Evolutionary conservation across 2,797 vertebrate genomes (phyloP), one percentile per base, ranked within the genome.

Genomic region (Lates japonicus): DNA sequence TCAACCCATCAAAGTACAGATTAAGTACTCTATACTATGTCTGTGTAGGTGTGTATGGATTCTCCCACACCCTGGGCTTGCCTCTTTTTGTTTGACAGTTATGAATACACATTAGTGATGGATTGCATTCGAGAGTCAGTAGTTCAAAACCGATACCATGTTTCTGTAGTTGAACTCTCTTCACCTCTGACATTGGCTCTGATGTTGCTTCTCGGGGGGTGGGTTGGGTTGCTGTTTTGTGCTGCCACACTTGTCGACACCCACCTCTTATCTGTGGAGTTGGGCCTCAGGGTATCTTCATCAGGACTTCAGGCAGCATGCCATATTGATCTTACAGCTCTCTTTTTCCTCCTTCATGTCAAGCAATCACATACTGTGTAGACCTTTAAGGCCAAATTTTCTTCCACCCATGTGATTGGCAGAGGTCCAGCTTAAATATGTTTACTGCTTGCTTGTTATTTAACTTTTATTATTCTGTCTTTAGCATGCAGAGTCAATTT

Each of bases 81-180:
- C 49, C 64, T 89, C 59, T 58, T 75, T 73, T 39, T 42, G 33
- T 80, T 75, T 74, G 52, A 25, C 66, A 63, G 74, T 93, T 88
- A 93, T 94, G 92, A 94, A 94, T 92, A 93, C 85, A 86, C 92
- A 94, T 93, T 74, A 91, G 73, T 48, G 64, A 71, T 3, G 12
- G 66, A 41, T 59, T n/a, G 68, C 54, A 12, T 85, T 77, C 2
- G 29, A 71, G 48, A 73, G 89, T 90, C 83, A n/a, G 37, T 3
- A 9, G 88, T 87, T 88, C 88, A 88, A 76, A 70, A 67, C 65
- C 41, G 60, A 89, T 88, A 92, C 89, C 80, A 35, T 77, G 77
- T 89, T 90, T 84, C 79, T 72, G 76, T 69, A 81, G 87, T 90
- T 92, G 82, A 92, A 90, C 90, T 89, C 64, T 57, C 71, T 78